Percentiles rank a stretch among this genome's conserved stretches.
Evolutionary conservation across 1,140 invertebrate species (phyloP).

Genomic region (Lordiphosa collinella): DNA sequence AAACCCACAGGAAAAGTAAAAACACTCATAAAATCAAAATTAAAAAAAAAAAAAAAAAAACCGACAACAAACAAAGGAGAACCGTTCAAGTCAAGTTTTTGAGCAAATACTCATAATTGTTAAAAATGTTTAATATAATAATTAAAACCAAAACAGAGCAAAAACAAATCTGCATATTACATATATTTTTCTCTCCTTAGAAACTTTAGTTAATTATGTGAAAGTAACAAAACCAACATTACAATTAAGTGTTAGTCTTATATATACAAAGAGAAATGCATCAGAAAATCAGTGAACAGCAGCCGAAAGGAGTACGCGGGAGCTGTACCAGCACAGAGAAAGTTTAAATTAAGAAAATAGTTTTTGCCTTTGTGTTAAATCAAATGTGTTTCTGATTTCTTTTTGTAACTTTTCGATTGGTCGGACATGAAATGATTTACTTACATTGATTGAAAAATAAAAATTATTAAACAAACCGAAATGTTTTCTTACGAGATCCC

Average conservation of each 20-base stretch:
- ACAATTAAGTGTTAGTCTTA: slow-evolving; percentile 76
- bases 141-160: slow-evolving; percentile 17
- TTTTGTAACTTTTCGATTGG: slow-evolving; percentile 56
- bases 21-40: slow-evolving; percentile 52
- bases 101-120: slow-evolving; percentile 75
- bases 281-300: slow-evolving; percentile 39
- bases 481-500: background rate
- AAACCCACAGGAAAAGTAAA: slow-evolving; percentile 20
- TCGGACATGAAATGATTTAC: slow-evolving; percentile 69
- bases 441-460: slow-evolving; percentile 77
- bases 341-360: slow-evolving; percentile 59
- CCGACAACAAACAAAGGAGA: slow-evolving; percentile 29
- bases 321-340: slow-evolving; percentile 24
- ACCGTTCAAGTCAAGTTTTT: slow-evolving; percentile 65
- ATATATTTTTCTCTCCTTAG: slow-evolving; percentile 75
- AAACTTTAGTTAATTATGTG: slow-evolving; percentile 75
- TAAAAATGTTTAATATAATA: slow-evolving; percentile 57
- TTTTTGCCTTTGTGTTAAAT: slow-evolving; percentile 65
- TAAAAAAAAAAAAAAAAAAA: slow-evolving; percentile 42
- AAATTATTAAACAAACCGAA: slow-evolving; percentile 74
- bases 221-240: slow-evolving; percentile 52
- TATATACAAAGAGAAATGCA: slow-evolving; percentile 54
- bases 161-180: slow-evolving; percentile 45
- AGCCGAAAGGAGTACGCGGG: slow-evolving; percentile 31
- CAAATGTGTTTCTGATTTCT: slow-evolving; percentile 53